Evolutionary conservation across 2,113 vertebrate species (phyloP).

Genomic region (Lophura nycthemera): DNA sequence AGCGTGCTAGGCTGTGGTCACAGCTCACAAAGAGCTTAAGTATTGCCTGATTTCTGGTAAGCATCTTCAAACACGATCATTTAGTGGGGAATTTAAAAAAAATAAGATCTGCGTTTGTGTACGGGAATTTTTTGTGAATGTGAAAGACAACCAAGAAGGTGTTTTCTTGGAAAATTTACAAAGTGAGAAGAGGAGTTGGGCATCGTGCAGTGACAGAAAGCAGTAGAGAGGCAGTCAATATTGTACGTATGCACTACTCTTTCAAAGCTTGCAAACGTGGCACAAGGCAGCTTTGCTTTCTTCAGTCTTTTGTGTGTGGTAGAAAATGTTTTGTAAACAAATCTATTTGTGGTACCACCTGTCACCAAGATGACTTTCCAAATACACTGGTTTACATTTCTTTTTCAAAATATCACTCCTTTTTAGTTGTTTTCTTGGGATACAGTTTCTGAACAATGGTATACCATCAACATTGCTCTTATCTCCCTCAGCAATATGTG

Average conservation of each 20-base stretch:
- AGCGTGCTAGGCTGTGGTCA: fast-evolving
- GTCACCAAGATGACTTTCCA: not conserved
- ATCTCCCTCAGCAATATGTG: not conserved
- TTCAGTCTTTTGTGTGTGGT: not conserved
- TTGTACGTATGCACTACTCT: not conserved
- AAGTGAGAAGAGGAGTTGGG: not conserved
- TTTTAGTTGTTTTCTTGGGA: not conserved
- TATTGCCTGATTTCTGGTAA: not conserved
- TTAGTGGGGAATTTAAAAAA: not conserved
- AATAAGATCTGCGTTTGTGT: not conserved
- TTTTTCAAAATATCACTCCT: not conserved
- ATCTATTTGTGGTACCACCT: slow-evolving; percentile 8
- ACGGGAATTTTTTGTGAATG: not conserved
- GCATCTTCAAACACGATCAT: not conserved
- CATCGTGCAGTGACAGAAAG: not conserved
- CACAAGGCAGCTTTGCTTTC: not conserved
- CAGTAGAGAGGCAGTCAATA: not conserved
- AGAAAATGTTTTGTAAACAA: slow-evolving; percentile 27
- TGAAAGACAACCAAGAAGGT: not conserved
- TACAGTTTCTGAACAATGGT: not conserved
- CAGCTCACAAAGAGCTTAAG: fast-evolving
- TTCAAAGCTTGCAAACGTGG: not conserved
- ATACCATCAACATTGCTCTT: not conserved
- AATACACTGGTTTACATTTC: not conserved
- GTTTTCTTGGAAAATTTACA: not conserved